phyloP scores from a whole-genome alignment of 2,113 vertebrate species.

The Sinocyclocheilus anshuiensis region DNA sequence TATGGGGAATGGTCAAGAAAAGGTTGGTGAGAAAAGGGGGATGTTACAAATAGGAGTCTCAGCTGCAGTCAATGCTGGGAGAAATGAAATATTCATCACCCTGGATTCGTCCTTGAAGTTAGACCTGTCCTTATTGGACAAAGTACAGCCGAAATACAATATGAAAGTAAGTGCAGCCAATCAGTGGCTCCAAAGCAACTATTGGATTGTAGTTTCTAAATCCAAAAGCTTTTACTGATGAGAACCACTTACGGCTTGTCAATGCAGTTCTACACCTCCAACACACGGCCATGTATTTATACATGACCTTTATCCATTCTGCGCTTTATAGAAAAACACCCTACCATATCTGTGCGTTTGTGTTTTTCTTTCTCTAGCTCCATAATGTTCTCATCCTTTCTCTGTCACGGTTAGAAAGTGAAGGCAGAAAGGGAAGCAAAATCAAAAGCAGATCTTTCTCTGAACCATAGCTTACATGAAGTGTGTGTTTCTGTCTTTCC shows the following conservation, averaged over 20 bases:
- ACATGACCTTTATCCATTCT: constrained; percentile 4
- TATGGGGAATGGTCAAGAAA: constrained; percentile 14
- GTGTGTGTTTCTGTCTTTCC: neutral
- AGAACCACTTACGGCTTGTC: neutral
- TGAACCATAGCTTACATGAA: neutral
- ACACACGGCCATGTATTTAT: neutral
- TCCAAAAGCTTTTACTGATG: constrained; percentile 26
- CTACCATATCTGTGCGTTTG: neutral
- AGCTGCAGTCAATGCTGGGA: constrained; percentile 51
- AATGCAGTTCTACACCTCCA: neutral
- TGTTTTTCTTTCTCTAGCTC: constrained; percentile 14
- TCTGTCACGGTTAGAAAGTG: neutral
- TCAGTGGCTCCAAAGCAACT: constrained; percentile 9
- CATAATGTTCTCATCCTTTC: neutral
- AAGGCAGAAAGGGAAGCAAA: neutral
- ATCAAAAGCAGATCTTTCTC: constrained; percentile 17
- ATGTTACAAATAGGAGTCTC: neutral
- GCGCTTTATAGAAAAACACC: neutral
- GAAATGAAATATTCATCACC: constrained; percentile 74
- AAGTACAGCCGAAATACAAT: constrained; percentile 56
- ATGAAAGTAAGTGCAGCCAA: constrained; percentile 42
- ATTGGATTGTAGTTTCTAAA: constrained; percentile 24
- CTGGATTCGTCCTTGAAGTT: constrained; percentile 67
- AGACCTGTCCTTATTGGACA: constrained; percentile 61
- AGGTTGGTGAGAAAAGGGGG: neutral